phyloP scores from a whole-genome alignment of 2,797 vertebrate genomes.

The Macroramphosus scolopax region DNA sequence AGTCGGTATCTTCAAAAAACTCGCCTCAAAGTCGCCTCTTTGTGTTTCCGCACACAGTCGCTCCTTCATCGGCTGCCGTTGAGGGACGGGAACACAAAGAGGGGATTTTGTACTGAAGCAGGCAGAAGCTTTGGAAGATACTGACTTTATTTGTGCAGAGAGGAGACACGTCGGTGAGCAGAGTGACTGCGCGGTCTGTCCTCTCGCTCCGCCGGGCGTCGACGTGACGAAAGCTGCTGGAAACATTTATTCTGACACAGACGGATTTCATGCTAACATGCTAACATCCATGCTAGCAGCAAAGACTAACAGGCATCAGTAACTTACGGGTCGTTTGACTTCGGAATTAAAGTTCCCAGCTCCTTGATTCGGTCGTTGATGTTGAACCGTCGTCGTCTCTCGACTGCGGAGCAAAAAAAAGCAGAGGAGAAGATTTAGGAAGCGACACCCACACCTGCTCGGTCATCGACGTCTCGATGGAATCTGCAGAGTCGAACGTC shows the following conservation, averaged over 20 bases:
- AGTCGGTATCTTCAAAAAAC: slow-evolving; percentile 1
- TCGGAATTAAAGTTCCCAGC: slow-evolving; percentile 96
- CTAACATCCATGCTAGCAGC: too few species aligned
- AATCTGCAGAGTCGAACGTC: too few species aligned
- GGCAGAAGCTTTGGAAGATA: background rate
- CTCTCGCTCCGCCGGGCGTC: too few species aligned
- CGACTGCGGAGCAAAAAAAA: slow-evolving; percentile 79
- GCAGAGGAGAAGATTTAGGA: too few species aligned
- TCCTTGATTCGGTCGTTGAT: slow-evolving; percentile 99
- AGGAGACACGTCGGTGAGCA: too few species aligned
- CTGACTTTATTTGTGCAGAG: background rate
- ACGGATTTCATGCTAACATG: too few species aligned
- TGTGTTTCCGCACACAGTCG: slow-evolving; percentile 5
- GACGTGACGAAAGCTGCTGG: too few species aligned
- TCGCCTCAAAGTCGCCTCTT: slow-evolving; percentile 2
- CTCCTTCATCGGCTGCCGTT: background rate
- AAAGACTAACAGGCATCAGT: too few species aligned
- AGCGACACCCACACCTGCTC: too few species aligned
- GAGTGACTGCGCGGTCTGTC: too few species aligned
- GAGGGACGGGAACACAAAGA: slow-evolving; percentile 8
- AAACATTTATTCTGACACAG: too few species aligned
- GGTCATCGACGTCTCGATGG: too few species aligned
- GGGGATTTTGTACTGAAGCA: slow-evolving; percentile 1
- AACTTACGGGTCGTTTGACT: slow-evolving; percentile 99
- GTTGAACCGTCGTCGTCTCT: slow-evolving; percentile 95